Evolutionary conservation across 2,888 invertebrate species (phyloP).

Genomic region (Acholoe squamosa): DNA sequence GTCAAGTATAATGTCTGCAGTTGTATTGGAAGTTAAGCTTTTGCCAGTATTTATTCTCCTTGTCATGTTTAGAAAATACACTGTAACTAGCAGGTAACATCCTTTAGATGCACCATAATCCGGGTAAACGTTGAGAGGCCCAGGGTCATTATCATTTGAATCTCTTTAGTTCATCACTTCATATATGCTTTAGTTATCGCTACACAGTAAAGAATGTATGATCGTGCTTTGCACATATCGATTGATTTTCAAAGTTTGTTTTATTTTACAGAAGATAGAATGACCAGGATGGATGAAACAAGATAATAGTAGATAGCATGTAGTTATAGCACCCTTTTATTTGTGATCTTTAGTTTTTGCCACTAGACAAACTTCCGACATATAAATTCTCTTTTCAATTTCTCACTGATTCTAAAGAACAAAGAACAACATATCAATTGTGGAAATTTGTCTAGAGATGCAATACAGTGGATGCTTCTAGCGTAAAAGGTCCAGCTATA

Average conservation of each 20-base stretch:
- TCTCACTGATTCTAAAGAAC: background rate
- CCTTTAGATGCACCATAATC: no score
- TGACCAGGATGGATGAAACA: background rate
- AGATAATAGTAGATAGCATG: background rate
- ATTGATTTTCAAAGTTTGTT: constrained; percentile 30
- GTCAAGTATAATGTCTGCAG: no score
- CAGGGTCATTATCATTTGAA: no score
- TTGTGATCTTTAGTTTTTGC: background rate
- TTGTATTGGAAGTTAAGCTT: no score
- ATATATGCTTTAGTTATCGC: no score
- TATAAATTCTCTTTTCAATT: background rate
- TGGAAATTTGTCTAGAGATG: constrained; percentile 3
- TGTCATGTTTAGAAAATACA: no score
- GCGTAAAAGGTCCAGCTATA: no score
- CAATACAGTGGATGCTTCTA: background rate
- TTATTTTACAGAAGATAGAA: constrained; percentile 26
- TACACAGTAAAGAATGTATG: background rate
- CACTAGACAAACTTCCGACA: constrained; percentile 22
- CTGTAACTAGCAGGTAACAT: no score
- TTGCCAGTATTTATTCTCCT: no score
- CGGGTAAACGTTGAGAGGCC: no score
- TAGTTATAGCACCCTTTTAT: background rate
- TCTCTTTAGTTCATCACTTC: no score
- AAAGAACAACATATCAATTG: background rate
- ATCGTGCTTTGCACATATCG: background rate